phyloP scores from a whole-genome alignment of 2,797 vertebrate species.

The Falco peregrinus region DNA sequence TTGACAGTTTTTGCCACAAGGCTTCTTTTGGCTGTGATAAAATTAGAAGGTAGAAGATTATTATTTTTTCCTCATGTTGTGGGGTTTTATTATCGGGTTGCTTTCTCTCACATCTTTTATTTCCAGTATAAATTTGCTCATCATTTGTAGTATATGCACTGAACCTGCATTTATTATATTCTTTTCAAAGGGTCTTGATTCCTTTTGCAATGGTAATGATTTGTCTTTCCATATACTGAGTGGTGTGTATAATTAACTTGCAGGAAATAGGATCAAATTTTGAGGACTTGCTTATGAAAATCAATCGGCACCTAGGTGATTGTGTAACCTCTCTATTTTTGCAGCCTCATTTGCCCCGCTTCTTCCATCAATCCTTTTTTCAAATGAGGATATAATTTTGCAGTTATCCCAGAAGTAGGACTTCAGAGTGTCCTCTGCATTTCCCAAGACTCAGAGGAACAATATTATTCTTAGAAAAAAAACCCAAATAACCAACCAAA shows the following conservation, averaged over 20 bases:
- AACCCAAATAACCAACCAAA: background rate
- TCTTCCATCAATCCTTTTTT: background rate
- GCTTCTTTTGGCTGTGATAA: background rate
- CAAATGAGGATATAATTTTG: background rate
- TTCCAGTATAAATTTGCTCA: background rate
- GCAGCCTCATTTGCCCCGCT: background rate
- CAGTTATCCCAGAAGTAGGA: background rate
- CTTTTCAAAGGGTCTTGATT: background rate
- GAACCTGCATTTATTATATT: background rate
- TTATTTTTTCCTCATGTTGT: background rate
- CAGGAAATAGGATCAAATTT: conserved; percentile 4
- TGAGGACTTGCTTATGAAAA: conserved; percentile 17
- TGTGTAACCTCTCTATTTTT: background rate
- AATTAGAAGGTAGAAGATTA: conserved; percentile 16
- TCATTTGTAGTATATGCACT: background rate
- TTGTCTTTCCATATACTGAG: background rate
- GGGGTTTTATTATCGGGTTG: background rate
- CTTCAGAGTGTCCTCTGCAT: background rate
- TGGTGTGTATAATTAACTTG: conserved; percentile 12
- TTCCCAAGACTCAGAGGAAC: background rate
- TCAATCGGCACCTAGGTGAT: background rate
- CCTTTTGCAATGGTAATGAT: background rate
- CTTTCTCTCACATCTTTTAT: background rate
- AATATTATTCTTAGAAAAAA: background rate
- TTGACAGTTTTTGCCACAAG: conserved; percentile 29